Percentiles rank a stretch among this genome's conserved stretches.
Evolutionary conservation across 1,140 invertebrate genomes (phyloP).

Genomic region (Drosophila seguyi): DNA sequence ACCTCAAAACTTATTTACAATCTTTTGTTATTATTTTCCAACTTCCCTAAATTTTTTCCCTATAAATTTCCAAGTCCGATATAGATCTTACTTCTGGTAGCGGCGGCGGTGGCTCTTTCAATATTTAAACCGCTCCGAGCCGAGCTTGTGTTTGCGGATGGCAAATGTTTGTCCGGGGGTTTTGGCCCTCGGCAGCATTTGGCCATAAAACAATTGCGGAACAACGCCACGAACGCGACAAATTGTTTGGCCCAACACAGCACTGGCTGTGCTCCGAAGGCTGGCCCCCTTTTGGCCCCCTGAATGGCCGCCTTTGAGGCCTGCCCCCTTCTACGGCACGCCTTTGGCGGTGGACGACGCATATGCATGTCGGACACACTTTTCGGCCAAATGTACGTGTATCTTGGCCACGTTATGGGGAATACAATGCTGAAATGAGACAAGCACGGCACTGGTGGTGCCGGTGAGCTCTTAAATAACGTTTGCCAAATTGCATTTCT

Average conservation of each 20-base stretch:
- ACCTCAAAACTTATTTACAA: background rate
- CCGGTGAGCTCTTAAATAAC: slow-evolving; percentile 43
- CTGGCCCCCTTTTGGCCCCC: slow-evolving; percentile 11
- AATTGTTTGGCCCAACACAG: slow-evolving; percentile 54
- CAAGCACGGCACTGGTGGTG: slow-evolving; percentile 18
- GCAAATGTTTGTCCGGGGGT: slow-evolving; percentile 39
- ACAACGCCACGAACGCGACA: slow-evolving; percentile 45
- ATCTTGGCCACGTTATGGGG: slow-evolving; percentile 31
- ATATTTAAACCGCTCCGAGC: slow-evolving; percentile 18
- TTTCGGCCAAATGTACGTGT: slow-evolving; percentile 12
- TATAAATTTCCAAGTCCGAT: background rate
- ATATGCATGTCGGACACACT: slow-evolving; percentile 28
- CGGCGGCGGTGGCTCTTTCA: slow-evolving; percentile 1
- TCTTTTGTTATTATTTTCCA: background rate
- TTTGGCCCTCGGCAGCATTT: slow-evolving; percentile 30
- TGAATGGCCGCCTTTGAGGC: background rate
- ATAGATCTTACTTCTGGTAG: slow-evolving; percentile 24
- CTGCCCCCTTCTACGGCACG: background rate
- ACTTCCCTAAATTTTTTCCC: background rate
- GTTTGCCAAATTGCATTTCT: slow-evolving; percentile 49
- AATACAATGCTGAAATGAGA: slow-evolving; percentile 31
- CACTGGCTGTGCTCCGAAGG: slow-evolving; percentile 6
- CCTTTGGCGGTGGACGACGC: slow-evolving; percentile 1
- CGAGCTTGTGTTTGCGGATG: slow-evolving; percentile 12
- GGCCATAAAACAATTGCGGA: slow-evolving; percentile 74